Evolutionary conservation across 1,140 invertebrate genomes (phyloP), one percentile per base, ranked within the genome.

Genomic region (Phortica variegata): DNA sequence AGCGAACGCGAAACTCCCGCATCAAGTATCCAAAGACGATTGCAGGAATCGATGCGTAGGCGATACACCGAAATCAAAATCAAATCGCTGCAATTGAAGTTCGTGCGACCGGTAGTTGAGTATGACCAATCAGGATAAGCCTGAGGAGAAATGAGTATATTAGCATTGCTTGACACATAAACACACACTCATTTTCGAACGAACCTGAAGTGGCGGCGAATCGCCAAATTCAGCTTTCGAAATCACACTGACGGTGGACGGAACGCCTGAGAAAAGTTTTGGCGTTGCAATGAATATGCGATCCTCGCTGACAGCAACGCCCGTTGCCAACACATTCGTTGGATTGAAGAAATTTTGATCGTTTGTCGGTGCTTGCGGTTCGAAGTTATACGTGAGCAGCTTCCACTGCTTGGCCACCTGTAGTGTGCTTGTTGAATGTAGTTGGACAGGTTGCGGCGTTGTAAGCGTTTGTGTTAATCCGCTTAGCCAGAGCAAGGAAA

Each of bases 41-140:
- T 85, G 71, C 88, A 92, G 5, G 83, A 81, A 61, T 91, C 89
- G 3, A 83, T 69, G 3, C 84, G 80, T 1, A 86, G 77, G 5
- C 89, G 79, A 72, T 91, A 91, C 3, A 91, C 88, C 0, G 88
- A 90, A 17, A 89, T 84, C 3, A 92, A 55, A 1, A 85, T 84
- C 0, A 82, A 77, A 57, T 86, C 87, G 3, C 84, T 84, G 65
- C 87, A 90, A 61, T 88, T 88, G 56, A 84, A 80, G 49, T 84
- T 79, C 1, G 82, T 83, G 32, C 79, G 82, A 0, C 84, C 85
- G 1, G 87, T 84, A 1, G 76, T 76, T 52, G 90, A 88, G 81
- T 84, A 90, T 1, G 85, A 85, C 89, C 88, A 91, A 45, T 86
- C 84, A 0, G 89, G 89, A 73, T 87, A 92, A 0, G 89, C 83